Conservation (phyloP, 2,888 invertebrate genomes). For the Aphidoletes aphidimyza region DNA sequence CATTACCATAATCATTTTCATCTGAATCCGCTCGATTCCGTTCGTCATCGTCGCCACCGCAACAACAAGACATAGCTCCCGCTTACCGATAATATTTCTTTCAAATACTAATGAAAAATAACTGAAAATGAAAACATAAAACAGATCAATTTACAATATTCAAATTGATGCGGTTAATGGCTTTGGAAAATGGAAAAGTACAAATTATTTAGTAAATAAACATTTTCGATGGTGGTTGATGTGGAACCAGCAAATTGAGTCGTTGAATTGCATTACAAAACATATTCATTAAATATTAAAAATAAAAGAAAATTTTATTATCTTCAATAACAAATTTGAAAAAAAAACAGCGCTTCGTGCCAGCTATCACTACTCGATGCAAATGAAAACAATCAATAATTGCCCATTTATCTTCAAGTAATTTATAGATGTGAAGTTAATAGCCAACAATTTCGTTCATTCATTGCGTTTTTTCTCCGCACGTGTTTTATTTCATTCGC, state of each 20-base stretch:
- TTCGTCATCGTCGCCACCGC: neutral
- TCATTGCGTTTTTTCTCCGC: neutral
- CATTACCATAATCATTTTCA: constrained; percentile 37
- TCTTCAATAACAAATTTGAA: neutral
- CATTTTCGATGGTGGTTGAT: neutral
- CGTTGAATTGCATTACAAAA: neutral
- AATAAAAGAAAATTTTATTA: neutral
- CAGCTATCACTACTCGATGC: neutral
- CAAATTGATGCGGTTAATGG: neutral
- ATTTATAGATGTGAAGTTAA: neutral
- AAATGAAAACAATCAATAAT: neutral
- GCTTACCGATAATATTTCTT: too few relatives aligned
- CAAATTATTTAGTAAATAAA: neutral
- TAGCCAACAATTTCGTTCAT: neutral
- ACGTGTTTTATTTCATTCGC: too few relatives aligned
- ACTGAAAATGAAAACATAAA: neutral
- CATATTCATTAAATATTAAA: neutral
- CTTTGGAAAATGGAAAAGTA: neutral
- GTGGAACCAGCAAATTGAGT: neutral
- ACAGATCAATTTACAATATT: neutral
- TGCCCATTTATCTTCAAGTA: neutral
- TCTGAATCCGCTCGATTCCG: neutral
- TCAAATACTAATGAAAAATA: neutral
- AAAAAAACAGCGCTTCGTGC: neutral
- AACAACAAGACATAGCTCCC: constrained; percentile 26